Evolutionary conservation across 1,140 invertebrate species (phyloP).

Genomic region (Drosophila orena): DNA sequence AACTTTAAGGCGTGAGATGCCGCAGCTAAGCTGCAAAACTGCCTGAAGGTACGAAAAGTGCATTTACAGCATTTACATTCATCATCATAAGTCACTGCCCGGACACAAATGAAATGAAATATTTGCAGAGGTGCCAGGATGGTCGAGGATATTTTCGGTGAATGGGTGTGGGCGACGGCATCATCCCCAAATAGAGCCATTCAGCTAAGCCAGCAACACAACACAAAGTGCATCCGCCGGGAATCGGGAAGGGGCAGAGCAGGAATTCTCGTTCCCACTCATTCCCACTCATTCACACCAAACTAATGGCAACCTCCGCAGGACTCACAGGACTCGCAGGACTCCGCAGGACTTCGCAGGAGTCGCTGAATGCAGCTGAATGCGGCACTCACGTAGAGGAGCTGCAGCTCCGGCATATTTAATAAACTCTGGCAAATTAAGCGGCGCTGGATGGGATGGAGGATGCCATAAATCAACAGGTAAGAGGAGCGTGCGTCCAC

Average conservation of each 20-base stretch:
- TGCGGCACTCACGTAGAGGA: constrained; percentile 58
- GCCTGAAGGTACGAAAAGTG: constrained; percentile 55
- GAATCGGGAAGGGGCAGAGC: constrained; percentile 53
- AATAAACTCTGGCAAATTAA: constrained; percentile 80
- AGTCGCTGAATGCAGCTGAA: constrained; percentile 29
- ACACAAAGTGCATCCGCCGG: constrained; percentile 48
- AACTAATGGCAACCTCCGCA: constrained; percentile 74
- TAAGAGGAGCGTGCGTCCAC: constrained; percentile 37
- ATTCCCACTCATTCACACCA: constrained; percentile 60
- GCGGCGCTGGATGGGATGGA: constrained; percentile 39
- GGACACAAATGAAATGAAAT: constrained; percentile 79
- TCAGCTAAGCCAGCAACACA: constrained; percentile 54
- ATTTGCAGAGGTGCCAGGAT: constrained; percentile 55
- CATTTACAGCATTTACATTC: constrained; percentile 78
- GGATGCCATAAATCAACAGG: constrained; percentile 57
- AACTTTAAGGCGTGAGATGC: constrained; percentile 50
- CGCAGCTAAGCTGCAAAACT: constrained; percentile 20
- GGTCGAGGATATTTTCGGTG: constrained; percentile 9
- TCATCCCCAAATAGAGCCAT: constrained; percentile 48
- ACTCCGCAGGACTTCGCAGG: constrained; percentile 23
- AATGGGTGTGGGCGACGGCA: not conserved
- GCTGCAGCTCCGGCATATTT: constrained; percentile 67
- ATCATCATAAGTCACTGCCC: constrained; percentile 84
- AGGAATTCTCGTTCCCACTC: constrained; percentile 70
- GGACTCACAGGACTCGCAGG: constrained; percentile 21